Conservation (phyloP, 1,140 invertebrate genomes). For the Drosophila rufa region DNA sequence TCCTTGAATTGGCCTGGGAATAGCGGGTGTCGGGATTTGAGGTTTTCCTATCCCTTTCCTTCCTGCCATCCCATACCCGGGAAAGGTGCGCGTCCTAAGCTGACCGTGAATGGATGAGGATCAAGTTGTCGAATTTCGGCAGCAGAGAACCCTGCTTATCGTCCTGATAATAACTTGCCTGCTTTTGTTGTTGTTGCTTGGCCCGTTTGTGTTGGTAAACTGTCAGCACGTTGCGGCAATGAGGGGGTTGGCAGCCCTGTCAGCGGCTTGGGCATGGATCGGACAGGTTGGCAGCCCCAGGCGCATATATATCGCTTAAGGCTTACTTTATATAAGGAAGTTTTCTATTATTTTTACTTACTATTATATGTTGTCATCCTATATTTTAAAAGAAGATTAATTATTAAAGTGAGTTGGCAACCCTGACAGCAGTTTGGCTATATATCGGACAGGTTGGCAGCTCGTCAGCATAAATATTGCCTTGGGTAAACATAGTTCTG, state of each 20-base stretch:
- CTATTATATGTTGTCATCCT: too few relatives aligned
- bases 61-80: not conserved
- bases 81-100: constrained; percentile 30
- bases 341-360: too few relatives aligned
- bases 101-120: constrained; percentile 42
- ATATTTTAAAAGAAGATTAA: too few relatives aligned
- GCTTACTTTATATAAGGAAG: too few relatives aligned
- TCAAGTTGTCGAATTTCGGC: constrained; percentile 33
- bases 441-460: constrained; percentile 13
- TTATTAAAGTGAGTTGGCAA: constrained; percentile 8
- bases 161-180: constrained; percentile 10
- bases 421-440: not conserved
- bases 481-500: not conserved
- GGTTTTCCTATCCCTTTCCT: not conserved
- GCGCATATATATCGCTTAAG: not conserved
- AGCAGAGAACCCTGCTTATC: constrained; percentile 1
- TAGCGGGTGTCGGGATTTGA: constrained; percentile 31
- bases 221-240: constrained; percentile 15
- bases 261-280: not conserved
- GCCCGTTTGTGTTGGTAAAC: constrained; percentile 7
- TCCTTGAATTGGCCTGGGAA: constrained; percentile 26
- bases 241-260: constrained; percentile 13
- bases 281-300: constrained; percentile 12
- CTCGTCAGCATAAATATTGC: not conserved
- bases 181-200: not conserved